Evolutionary conservation across 1,140 invertebrate species (phyloP).

Genomic region (Fopius arisanus): DNA sequence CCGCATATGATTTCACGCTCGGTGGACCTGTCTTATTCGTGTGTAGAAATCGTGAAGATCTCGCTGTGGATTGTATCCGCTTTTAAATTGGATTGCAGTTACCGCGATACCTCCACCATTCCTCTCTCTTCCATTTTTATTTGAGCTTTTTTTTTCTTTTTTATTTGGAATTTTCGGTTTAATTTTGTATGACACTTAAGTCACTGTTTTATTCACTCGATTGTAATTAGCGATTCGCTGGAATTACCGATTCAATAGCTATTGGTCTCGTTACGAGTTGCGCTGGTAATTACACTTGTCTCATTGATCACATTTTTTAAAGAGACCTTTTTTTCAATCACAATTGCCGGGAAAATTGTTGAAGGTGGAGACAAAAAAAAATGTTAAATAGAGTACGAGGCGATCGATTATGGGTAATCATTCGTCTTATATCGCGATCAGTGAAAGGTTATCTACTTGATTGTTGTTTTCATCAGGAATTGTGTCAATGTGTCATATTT

Average conservation of each 20-base stretch:
- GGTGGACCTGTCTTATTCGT: conserved; percentile 60
- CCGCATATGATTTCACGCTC: conserved; percentile 65
- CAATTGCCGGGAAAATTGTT: background rate
- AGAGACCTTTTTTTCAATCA: background rate
- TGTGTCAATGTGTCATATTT: background rate
- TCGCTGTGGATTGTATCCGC: conserved; percentile 61
- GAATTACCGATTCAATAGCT: background rate
- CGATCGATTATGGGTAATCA: conserved; percentile 23
- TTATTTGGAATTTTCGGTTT: conserved; percentile 10
- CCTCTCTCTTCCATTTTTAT: conserved; percentile 42
- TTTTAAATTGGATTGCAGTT: conserved; percentile 65
- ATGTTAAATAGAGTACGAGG: background rate
- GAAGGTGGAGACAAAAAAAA: background rate
- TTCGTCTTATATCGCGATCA: conserved; percentile 1
- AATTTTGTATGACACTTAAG: background rate
- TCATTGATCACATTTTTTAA: background rate
- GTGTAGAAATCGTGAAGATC: conserved; percentile 68
- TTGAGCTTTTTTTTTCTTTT: conserved; percentile 16
- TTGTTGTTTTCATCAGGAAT: background rate
- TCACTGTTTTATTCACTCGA: background rate
- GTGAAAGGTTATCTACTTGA: conserved; percentile 20
- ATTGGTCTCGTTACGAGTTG: background rate
- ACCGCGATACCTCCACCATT: conserved; percentile 44
- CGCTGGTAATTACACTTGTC: background rate
- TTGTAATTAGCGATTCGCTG: background rate